Evolutionary conservation across 2,888 invertebrate species (phyloP), one percentile per base, ranked within the genome.

Genomic region (Cataglyphis albicans): DNA sequence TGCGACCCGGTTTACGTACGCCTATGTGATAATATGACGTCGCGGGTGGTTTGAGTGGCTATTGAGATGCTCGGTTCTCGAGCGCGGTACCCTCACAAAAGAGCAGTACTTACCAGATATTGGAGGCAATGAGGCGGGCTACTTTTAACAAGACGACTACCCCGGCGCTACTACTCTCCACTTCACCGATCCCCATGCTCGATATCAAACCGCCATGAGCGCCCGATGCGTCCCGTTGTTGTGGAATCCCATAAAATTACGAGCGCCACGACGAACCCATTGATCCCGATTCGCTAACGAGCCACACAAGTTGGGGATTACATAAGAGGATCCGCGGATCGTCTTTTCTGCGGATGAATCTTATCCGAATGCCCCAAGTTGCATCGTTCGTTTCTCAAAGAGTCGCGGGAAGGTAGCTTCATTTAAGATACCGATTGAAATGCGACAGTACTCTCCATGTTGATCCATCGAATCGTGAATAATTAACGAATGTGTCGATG

Each of bases 61-160:
- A 93, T 93, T 93, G 94, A 94, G 92, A 92, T 93, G 91, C 91
- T 91, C 88, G 90, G 89, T 91, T 91, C 91, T 88, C 89, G 88
- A 91, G 90, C 84, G 32, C 59, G 70, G 78, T 89, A 89, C 90
- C 89, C 91, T 88, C 87, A 88, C 86, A 89, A 88, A 84, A 86
- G 89, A 91, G 91, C 90, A 91, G 88, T 87, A 86, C 87, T 89
- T 86, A 87, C 87, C 91, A 92, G 93, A 94, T 94, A 94, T 94
- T 91, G 94, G 93, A 93, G 93, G 94, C 94, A 94, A 94, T 94
- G 94, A 94, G 93, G 93, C 94, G 90, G 92, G 93, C 91, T 93
- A 94, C 93, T 94, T 94, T 94, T 94, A 94, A 94, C 94, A 94
- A 94, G 94, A 93, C 89, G 89, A 89, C 90, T 88, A 81, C 86